Conservation (phyloP, 2,888 invertebrate species). For the Drosophila koepferae region DNA sequence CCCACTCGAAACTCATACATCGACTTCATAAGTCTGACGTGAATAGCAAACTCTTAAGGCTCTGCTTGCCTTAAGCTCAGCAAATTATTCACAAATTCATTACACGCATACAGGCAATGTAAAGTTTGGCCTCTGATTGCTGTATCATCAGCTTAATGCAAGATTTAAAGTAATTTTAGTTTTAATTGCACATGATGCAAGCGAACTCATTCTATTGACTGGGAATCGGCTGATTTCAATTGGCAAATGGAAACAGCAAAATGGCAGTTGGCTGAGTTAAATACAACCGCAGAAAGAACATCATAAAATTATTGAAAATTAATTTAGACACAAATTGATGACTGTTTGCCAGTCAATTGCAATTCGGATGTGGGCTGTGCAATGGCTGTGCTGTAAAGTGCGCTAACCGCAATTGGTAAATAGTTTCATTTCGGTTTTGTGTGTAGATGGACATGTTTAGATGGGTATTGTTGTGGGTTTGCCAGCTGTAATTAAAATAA, state of each 20-base stretch:
- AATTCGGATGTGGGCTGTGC: constrained; percentile 7
- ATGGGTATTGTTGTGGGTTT: constrained; percentile 3
- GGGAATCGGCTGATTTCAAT: neutral
- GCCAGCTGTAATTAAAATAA: constrained; percentile 77
- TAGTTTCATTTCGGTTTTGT: constrained; percentile 60
- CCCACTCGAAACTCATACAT: neutral
- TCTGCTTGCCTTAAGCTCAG: constrained; percentile 38
- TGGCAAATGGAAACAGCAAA: constrained; percentile 11
- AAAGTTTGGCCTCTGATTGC: constrained; percentile 21
- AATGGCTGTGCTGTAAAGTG: constrained; percentile 14
- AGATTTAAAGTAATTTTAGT: constrained; percentile 54
- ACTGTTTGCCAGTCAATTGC: constrained; percentile 30
- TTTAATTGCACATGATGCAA: constrained; percentile 53
- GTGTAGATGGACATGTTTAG: constrained; percentile 2
- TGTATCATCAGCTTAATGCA: constrained; percentile 15
- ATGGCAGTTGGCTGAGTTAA: constrained; percentile 14
- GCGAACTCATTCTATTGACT: constrained; percentile 21
- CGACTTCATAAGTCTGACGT: neutral
- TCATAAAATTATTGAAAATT: constrained; percentile 74
- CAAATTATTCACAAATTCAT: constrained; percentile 65
- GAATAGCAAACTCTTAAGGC: constrained; percentile 13
- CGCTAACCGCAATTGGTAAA: constrained; percentile 73
- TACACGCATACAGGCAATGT: constrained; percentile 49
- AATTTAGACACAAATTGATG: constrained; percentile 65
- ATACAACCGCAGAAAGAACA: constrained; percentile 51